Base-by-base conservation (phyloP, 2,113 vertebrate species). In the Halichoerus grypus region DNA sequence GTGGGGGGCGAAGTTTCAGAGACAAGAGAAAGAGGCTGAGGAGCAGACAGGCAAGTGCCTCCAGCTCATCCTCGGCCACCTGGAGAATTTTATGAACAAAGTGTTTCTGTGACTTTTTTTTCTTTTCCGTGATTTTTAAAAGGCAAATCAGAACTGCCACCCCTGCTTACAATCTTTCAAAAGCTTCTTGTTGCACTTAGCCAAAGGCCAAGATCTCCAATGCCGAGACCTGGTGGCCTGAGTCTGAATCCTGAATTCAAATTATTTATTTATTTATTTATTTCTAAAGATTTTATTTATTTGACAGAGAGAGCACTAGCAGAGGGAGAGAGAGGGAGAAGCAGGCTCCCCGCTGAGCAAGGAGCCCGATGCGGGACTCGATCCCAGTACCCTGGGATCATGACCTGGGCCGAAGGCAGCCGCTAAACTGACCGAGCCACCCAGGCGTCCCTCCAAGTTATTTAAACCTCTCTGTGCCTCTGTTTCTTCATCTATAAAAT, bases 61-160 rank as follows among this genome's bases (percentile, higher is more conserved):
- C 67, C 67, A 55, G 42, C 92, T 79, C 36, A 2, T 92, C 33
- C 91, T 36, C 74, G 63, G 13, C 61, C 51, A 71, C 83, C 31
- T 46, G 26, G 89, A 26, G 31, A 89, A 74, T 61, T 86, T 83
- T 49, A 92, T 10, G 24, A 86, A 59, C 49, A 59, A 92, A 94
- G 88, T n/a, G 12, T 71, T 86, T 93, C 46, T 53, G 77, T 63
- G 63, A 57, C 59, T 46, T 77, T 42, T 26, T 46, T 1, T 4
- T 4, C 39, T 15, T 7, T 33, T 16, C 39, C 6, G 42, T 31
- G 39, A 76, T 57, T 81, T 67, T 42, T 85, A 80, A 79, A 91
- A 19, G 24, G 81, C 10, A 55, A 74, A 15, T 55, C 82, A 81
- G 82, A 81, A 13, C 65, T 53, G 42, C 65, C 69, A 36, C 39